These are phyloP conservation scores for Coptodon bakossiorum DNA, from an alignment of 2,113 vertebrate genomes.

Conservation along the genomic window DNA sequence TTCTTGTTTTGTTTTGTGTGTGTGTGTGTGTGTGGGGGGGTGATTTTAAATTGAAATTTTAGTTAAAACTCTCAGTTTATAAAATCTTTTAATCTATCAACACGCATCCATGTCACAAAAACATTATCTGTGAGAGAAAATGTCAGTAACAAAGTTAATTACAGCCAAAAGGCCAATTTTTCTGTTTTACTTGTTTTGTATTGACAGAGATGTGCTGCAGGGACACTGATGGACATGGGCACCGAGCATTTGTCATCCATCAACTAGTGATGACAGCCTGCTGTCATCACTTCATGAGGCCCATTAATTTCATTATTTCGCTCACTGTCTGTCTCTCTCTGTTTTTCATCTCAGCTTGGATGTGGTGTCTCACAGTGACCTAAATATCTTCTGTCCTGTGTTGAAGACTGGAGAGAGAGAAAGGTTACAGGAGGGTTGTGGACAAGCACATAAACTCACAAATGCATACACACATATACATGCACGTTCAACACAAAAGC, in stretches of 20 bases:
- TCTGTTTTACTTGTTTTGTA: constrained; percentile 2
- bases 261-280: constrained; percentile 44
- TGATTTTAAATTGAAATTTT: background rate
- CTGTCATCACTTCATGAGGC: constrained; percentile 49
- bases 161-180: background rate
- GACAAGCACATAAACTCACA: background rate
- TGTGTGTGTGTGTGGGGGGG: background rate
- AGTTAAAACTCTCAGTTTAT: background rate
- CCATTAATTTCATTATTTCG: constrained; percentile 55
- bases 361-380: constrained; percentile 19
- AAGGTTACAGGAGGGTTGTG: background rate
- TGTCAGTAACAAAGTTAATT: constrained; percentile 34
- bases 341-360: constrained; percentile 22
- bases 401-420: background rate
- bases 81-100: background rate
- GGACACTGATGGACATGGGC: constrained; percentile 48
- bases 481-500: background rate
- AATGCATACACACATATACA: background rate
- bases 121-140: background rate
- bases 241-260: constrained; percentile 58
- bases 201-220: constrained; percentile 8
- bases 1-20: background rate
- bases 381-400: background rate
- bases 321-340: background rate
- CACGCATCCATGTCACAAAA: background rate